These are phyloP conservation scores for Rana temporaria DNA, from an alignment of 2,113 vertebrate species.

Conservation along the genomic window DNA sequence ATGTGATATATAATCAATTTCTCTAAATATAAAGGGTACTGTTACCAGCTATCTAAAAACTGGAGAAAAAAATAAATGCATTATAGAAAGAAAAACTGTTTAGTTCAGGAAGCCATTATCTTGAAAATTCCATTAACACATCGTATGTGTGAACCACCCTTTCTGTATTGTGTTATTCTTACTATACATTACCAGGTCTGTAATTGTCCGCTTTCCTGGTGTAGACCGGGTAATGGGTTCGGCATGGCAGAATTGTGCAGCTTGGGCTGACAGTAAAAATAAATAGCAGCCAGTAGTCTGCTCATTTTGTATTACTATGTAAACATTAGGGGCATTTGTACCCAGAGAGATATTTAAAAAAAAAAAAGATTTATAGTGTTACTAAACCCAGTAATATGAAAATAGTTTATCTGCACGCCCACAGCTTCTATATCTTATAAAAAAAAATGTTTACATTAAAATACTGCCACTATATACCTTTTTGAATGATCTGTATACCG, in stretches of 20 bases:
- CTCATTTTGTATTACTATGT: background rate
- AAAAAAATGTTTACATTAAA: too few relatives aligned
- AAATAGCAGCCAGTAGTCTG: background rate
- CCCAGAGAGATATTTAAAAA: too few relatives aligned
- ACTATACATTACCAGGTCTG: background rate
- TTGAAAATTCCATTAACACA: constrained; percentile 45
- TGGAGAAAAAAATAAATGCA: constrained; percentile 4
- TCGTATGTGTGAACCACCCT: constrained; percentile 28
- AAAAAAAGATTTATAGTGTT: too few relatives aligned
- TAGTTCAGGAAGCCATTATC: constrained; percentile 43
- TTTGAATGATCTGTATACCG: too few relatives aligned
- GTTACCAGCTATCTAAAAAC: constrained; percentile 39
- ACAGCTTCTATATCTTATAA: too few relatives aligned
- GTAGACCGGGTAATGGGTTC: background rate
- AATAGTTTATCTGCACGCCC: too few relatives aligned
- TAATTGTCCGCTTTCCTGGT: background rate
- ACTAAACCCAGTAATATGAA: too few relatives aligned
- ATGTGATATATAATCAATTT: constrained; percentile 13
- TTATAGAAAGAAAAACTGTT: constrained; percentile 27
- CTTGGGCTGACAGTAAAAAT: background rate
- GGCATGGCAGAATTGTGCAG: background rate
- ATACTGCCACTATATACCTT: too few relatives aligned
- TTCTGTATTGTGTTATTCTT: constrained; percentile 18
- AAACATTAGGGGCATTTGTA: too few relatives aligned
- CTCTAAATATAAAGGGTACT: constrained; percentile 16